Base-by-base conservation (phyloP, 2,113 vertebrate species). In the Callospermophilus lateralis region DNA sequence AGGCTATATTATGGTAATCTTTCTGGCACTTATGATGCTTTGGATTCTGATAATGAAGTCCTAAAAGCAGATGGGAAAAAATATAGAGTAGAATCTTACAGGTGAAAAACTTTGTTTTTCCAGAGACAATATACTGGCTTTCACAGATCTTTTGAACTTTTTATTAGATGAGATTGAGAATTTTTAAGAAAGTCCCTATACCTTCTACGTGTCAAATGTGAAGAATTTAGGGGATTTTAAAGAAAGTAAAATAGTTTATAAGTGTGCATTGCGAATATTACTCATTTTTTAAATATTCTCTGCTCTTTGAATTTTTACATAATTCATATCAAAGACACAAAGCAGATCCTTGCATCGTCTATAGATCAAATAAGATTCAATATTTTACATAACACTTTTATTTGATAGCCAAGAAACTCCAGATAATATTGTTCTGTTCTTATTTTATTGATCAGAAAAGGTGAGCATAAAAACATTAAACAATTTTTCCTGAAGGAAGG, bases 361-460 rank as follows among this genome's bases (percentile, higher is more conserved):
- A 42, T 37, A 84, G 20, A 19, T 94, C 78, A 95, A 86, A 83
- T 70, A 20, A 84, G 4, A 19, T 93, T 77, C 15, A 65, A 1
- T 39, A 85, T 61, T 96, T 94, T 89, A 85, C 6, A 74, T 16
- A 34, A 4, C 19, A 81, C 0, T 72, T 94, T 65, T 45, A 65
- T 70, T 22, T 95, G 65, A 89, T 6, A 83, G 58, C 70, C 32
- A 79, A 79, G 45, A 86, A 93, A 0, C n/a, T 96, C 6, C 2
- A 19, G 5, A 72, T 73, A 88, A 51, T 20, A 84, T 28, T 78
- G 7, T 51, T 91, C 12, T 86, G 30, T 55, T 90, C 51, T 95
- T 73, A 94, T 88, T 93, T 91, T 83, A 81, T 88, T 96, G 39
- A 92, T 89, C 55, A 91, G 7, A 24, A 89, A 90, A 86, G 8